Base-by-base conservation (phyloP, 2,888 invertebrate species). In the Ormyrus pomaceus region DNA sequence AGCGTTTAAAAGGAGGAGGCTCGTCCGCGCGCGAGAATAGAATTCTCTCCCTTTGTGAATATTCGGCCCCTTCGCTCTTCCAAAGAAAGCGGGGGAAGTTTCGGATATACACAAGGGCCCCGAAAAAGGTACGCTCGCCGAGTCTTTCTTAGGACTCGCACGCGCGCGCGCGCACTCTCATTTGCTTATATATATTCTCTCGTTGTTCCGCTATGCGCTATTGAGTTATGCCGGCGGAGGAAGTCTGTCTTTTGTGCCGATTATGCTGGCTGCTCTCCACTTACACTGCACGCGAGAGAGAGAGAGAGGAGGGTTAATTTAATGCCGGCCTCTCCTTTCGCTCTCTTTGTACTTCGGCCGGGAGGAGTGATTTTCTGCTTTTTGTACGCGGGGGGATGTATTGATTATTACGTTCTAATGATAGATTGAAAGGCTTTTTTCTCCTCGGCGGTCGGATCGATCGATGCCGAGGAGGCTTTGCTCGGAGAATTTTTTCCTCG, bases 381-480 rank as follows among this genome's bases (percentile, higher is more conserved):
- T 77, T 70, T 71, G 59, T n/a, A 5, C 45, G 34, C 13, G 10
- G 34, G 53, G n/a, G 46, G 13, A 50, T 51, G 8, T 48, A 34
- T 46, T 58, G 70, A 77, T 77, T 58, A 77, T 70, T 77, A 64
- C 70, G 68, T 51, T n/a, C 64, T 77, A 70, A 77, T 77, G 70
- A 77, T 51, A 64, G 64, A 45, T 64, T 34, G n/a, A 45, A 34
- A 56, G n/a, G 48, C 45, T 70, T n/a, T 51, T 74, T 34, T 34
- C 2, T 2, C 3, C 3, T 34, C 34, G 34, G 34, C 34, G 34
- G 34, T 34, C 34, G 34, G 34, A 4, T 34, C 34, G 34, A 34
- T 4, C 34, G 34, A 34, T 2, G 34, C 34, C 34, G 34, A 34
- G 34, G 34, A 34, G 34, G 3, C 34, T 34, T 34, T 34, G 34